Evolutionary conservation across 2,113 vertebrate genomes (phyloP).

Genomic region (Proteles cristata): DNA sequence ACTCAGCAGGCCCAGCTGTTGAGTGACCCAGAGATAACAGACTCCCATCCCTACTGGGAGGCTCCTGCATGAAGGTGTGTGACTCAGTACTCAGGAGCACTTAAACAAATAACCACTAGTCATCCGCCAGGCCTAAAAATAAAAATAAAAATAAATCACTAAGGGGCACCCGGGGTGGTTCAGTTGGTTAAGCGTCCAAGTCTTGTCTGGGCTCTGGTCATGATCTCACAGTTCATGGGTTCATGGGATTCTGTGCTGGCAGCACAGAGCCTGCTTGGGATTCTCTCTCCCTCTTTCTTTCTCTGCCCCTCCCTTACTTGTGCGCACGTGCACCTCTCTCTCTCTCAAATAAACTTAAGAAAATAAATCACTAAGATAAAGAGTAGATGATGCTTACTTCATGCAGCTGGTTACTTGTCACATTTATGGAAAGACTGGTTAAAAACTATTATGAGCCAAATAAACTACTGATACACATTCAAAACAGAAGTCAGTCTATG

Average conservation of each 20-base stretch:
- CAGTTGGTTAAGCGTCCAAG: no score
- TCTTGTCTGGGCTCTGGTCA: no score
- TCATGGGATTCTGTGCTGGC: no score
- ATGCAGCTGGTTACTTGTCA: not conserved
- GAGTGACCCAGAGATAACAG: not conserved
- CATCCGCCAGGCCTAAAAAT: not conserved
- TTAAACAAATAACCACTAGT: not conserved
- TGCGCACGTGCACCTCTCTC: no score
- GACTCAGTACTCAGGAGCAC: not conserved
- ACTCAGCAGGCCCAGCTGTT: slow-evolving; percentile 14
- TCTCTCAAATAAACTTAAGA: not conserved
- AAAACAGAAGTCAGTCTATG: not conserved
- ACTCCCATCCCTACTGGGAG: not conserved
- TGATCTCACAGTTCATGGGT: no score
- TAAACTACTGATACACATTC: not conserved
- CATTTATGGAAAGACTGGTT: not conserved
- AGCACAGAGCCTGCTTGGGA: no score
- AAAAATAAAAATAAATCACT: not conserved
- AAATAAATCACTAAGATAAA: not conserved
- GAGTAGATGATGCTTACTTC: not conserved
- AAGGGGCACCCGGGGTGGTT: no score
- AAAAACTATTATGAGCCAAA: not conserved
- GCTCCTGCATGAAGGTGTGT: not conserved
- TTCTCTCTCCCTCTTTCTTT: no score
- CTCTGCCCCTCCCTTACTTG: no score